Conservation (phyloP, 2,113 vertebrate genomes). For the Psilopsiagon aymara region DNA sequence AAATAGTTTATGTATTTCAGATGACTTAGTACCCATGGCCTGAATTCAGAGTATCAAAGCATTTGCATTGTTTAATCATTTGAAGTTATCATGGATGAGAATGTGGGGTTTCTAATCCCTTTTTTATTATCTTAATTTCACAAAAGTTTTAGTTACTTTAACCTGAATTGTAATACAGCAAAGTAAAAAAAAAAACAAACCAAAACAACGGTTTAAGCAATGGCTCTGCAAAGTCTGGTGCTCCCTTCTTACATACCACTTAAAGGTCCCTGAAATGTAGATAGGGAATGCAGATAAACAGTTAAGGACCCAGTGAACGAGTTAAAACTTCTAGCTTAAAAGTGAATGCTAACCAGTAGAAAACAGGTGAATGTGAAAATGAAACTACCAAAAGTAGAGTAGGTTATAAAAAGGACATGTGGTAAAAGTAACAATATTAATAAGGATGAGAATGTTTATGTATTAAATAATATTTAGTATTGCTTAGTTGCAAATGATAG, state of each 20-base stretch:
- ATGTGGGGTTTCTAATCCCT: neutral
- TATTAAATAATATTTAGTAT: neutral
- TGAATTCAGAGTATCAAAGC: neutral
- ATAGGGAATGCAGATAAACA: neutral
- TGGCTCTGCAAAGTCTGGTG: neutral
- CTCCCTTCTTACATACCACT: neutral
- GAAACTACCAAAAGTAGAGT: neutral
- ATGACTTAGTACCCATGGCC: neutral
- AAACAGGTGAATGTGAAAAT: neutral
- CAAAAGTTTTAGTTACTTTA: neutral
- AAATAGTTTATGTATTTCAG: neutral
- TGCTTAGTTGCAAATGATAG: neutral
- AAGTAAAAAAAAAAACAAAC: neutral
- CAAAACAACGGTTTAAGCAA: neutral
- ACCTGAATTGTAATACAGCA: neutral
- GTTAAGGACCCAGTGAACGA: neutral
- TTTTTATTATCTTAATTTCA: neutral
- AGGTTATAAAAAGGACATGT: neutral
- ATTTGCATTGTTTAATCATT: neutral
- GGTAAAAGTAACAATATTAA: neutral
- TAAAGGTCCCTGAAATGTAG: neutral
- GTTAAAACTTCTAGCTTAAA: neutral
- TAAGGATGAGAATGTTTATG: neutral
- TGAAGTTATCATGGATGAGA: neutral
- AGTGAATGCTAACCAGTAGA: neutral